Evolutionary conservation across 2,113 vertebrate genomes (phyloP).

Genomic region (Paratilapia polleni): DNA sequence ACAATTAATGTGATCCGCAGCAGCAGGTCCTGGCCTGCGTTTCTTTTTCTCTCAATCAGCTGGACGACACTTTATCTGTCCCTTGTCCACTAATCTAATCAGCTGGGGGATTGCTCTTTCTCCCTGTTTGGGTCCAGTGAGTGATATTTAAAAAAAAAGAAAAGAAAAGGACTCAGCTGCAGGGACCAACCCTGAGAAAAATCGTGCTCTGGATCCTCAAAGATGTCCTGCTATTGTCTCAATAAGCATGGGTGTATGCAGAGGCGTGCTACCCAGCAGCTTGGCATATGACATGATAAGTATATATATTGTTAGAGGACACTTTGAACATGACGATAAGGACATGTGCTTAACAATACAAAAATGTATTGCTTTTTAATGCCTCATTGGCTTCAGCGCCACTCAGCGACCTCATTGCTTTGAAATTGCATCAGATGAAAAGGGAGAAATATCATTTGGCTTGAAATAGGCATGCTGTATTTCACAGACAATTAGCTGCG

Average conservation of each 20-base stretch:
- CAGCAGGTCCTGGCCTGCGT: slow-evolving; percentile 34
- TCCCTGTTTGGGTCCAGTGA: slow-evolving; percentile 40
- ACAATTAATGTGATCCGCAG: slow-evolving; percentile 68
- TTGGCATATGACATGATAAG: slow-evolving; percentile 19
- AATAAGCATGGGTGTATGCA: not conserved
- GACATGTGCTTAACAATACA: slow-evolving; percentile 52
- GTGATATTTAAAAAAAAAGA: slow-evolving; percentile 55
- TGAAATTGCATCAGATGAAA: slow-evolving; percentile 65
- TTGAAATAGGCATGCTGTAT: slow-evolving; percentile 59
- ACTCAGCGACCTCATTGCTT: slow-evolving; percentile 45
- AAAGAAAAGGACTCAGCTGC: not conserved
- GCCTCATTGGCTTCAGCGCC: slow-evolving; percentile 51
- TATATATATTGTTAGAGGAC: slow-evolving; percentile 29
- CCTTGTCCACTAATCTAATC: slow-evolving; percentile 64
- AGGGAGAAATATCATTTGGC: slow-evolving; percentile 64
- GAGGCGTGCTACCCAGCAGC: not conserved
- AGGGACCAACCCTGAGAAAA: slow-evolving; percentile 1
- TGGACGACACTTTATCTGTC: slow-evolving; percentile 50
- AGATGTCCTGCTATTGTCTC: not conserved
- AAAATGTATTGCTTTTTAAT: slow-evolving; percentile 53
- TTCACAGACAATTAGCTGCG: slow-evolving; percentile 74
- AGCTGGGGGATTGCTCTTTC: slow-evolving; percentile 57
- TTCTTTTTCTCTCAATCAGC: slow-evolving; percentile 63
- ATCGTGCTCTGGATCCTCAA: slow-evolving; percentile 32
- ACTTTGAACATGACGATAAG: slow-evolving; percentile 4